Conservation (phyloP, 2,797 vertebrate genomes). For the Cyprinella venusta region DNA sequence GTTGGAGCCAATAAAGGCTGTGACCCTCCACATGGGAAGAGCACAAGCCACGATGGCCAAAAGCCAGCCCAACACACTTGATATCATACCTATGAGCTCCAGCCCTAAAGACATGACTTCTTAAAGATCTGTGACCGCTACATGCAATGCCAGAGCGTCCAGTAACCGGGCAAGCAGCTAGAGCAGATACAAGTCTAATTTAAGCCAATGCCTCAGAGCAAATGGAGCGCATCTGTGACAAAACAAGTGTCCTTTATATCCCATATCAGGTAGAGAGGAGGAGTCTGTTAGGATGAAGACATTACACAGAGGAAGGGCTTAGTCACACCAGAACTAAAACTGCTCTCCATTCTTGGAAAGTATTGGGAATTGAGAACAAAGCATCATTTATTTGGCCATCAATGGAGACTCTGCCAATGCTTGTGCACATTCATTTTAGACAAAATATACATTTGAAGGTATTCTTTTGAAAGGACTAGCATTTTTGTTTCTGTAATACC, state of each 20-base stretch:
- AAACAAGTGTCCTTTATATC: conserved; percentile 76
- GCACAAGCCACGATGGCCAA: conserved; percentile 86
- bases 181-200: conserved; percentile 45
- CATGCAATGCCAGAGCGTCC: not conserved
- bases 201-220: conserved; percentile 55
- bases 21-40: conserved; percentile 91
- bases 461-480: not conserved
- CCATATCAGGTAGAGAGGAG: conserved; percentile 72
- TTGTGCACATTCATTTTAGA: not conserved
- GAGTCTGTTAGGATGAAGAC: conserved; percentile 70
- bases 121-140: conserved; percentile 5
- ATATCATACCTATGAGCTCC: conserved; percentile 86
- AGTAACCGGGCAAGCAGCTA: not conserved
- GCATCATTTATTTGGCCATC: not conserved
- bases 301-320: conserved; percentile 69
- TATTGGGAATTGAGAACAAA: not conserved
- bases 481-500: too few species aligned
- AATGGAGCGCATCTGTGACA: conserved; percentile 60
- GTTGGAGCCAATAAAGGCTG: conserved; percentile 92
- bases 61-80: conserved; percentile 89
- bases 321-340: conserved; percentile 48
- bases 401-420: not conserved
- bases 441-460: not conserved
- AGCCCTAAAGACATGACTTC: conserved; percentile 87
- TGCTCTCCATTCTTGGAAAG: conserved; percentile 68